A percentile compares a stretch with the other conserved stretches of the same genome.
phyloP scores from a whole-genome alignment of 2,113 vertebrate genomes.

The Ceratotherium simum region DNA sequence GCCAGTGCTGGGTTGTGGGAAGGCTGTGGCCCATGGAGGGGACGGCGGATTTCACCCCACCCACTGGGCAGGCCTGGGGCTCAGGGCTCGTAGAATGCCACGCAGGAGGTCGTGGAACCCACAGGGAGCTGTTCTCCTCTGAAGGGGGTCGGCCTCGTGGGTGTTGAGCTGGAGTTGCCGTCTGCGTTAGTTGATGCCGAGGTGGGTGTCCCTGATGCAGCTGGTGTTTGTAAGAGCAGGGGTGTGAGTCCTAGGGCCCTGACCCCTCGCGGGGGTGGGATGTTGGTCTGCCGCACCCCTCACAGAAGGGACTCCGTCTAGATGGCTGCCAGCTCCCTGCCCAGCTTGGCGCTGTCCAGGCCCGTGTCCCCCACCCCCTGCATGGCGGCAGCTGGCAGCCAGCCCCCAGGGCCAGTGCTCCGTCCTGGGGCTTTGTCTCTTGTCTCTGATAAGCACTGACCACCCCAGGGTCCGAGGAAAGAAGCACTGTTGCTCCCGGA shows the following conservation, averaged over 20 bases:
- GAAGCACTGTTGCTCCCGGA: rapidly evolving
- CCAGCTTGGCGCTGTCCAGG: not conserved
- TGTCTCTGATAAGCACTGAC: not conserved
- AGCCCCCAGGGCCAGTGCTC: rapidly evolving
- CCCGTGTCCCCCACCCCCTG: rapidly evolving
- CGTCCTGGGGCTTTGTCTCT: rapidly evolving
- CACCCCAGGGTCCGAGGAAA: rapidly evolving
- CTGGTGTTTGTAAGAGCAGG: not conserved
- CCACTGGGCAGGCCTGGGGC: not conserved
- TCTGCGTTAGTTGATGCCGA: no score
- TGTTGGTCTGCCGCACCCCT: not conserved
- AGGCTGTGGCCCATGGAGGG: rapidly evolving
- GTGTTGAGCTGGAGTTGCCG: rapidly evolving
- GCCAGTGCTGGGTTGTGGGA: not conserved
- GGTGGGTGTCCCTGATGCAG: rapidly evolving
- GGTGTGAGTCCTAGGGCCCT: not conserved
- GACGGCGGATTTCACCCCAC: not conserved
- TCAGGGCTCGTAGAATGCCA: rapidly evolving
- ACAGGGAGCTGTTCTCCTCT: rapidly evolving
- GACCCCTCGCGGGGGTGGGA: not conserved
- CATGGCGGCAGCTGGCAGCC: rapidly evolving
- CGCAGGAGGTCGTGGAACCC: not conserved
- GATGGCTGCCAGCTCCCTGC: rapidly evolving
- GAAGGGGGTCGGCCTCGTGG: no score
- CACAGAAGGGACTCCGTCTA: rapidly evolving